A percentile compares a stretch with the other conserved stretches of the same genome.
Conservation (phyloP, 2,113 vertebrate genomes). For the Ophthalmolycus amberensis region DNA sequence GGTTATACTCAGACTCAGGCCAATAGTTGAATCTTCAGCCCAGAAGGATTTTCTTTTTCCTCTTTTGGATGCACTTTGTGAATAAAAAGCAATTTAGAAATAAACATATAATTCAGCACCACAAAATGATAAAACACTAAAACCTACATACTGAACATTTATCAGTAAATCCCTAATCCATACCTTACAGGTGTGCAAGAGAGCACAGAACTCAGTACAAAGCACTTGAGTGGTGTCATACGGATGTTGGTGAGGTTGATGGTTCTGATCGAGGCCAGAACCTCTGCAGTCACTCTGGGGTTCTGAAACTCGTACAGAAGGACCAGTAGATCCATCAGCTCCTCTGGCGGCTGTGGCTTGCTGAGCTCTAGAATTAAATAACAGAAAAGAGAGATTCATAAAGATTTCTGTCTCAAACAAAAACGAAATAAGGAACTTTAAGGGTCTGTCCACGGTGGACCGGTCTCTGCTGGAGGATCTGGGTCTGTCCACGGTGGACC, state of each 20-base stretch:
- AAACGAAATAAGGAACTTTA: neutral
- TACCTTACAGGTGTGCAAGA: slow-evolving; percentile 81
- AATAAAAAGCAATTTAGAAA: neutral
- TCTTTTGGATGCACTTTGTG: neutral
- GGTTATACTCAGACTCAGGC: too few relatives aligned
- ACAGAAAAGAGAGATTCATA: neutral
- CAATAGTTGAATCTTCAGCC: neutral
- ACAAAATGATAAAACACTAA: neutral
- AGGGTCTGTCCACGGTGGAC: too few relatives aligned
- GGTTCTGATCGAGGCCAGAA: slow-evolving; percentile 85
- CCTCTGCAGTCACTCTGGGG: slow-evolving; percentile 89
- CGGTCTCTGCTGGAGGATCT: too few relatives aligned
- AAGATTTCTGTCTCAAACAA: neutral
- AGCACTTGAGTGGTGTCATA: slow-evolving; percentile 95
- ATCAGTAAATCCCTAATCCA: neutral
- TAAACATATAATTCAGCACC: neutral
- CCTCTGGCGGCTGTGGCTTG: slow-evolving; percentile 88
- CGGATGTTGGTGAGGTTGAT: slow-evolving; percentile 87
- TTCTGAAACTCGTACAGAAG: slow-evolving; percentile 98
- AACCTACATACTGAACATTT: neutral
- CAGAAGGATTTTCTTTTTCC: neutral
- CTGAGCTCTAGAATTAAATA: slow-evolving; percentile 74
- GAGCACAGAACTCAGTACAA: slow-evolving; percentile 88
- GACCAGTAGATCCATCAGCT: slow-evolving; percentile 94
- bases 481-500: too few relatives aligned